Evolutionary conservation across 2,113 vertebrate species (phyloP).

Genomic region (Cinclus mexicanus): DNA sequence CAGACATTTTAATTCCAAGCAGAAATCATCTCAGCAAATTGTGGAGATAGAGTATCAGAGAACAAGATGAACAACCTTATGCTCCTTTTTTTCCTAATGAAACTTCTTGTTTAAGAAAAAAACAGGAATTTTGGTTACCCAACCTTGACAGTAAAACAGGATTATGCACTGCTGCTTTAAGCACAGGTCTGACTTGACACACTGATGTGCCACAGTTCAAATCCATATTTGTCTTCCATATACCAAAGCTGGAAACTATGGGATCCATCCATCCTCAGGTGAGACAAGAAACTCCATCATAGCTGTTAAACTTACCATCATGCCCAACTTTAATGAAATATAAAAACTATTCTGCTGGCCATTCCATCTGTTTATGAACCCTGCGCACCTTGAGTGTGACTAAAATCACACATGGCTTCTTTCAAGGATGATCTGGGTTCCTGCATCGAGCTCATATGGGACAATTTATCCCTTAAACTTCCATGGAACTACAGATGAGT

Average conservation of each 20-base stretch:
- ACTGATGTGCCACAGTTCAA: neutral
- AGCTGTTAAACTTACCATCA: neutral
- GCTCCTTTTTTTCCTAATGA: neutral
- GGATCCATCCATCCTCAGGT: neutral
- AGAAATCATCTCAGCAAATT: neutral
- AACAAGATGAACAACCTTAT: neutral
- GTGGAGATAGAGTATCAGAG: neutral
- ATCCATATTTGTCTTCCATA: neutral
- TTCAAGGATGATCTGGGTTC: neutral
- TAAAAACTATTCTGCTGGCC: neutral
- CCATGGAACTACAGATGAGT: neutral
- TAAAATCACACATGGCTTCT: accelerated
- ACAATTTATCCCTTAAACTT: neutral
- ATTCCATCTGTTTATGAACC: neutral
- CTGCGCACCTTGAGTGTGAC: accelerated
- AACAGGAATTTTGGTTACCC: neutral
- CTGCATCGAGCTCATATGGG: accelerated
- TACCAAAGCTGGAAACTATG: neutral
- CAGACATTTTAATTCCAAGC: neutral
- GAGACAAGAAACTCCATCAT: neutral
- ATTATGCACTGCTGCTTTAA: neutral
- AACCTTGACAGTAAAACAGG: neutral
- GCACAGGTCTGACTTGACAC: neutral
- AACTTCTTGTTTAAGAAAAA: neutral
- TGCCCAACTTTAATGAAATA: neutral